Evolutionary conservation across 2,113 vertebrate genomes (phyloP).

Genomic region (Hemiprocne comata): DNA sequence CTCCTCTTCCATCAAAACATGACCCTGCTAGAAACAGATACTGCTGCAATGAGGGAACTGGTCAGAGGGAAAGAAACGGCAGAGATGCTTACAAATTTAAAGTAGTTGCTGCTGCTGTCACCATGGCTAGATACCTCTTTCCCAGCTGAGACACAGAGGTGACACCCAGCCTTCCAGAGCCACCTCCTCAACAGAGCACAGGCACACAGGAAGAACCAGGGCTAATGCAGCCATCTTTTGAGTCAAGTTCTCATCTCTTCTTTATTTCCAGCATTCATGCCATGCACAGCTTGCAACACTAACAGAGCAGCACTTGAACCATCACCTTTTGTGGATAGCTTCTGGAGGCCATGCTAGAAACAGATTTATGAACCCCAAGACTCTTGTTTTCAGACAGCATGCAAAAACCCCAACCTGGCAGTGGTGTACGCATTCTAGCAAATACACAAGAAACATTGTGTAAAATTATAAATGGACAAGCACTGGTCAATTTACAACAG

Average conservation of each 20-base stretch:
- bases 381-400: not conserved
- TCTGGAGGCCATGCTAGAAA: not conserved
- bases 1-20: not conserved
- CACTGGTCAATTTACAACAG: not conserved
- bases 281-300: not conserved
- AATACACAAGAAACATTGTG: fast-evolving
- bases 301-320: not conserved
- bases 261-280: not conserved
- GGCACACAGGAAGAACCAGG: not conserved
- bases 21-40: not conserved
- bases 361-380: not conserved
- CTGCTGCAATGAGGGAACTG: not conserved
- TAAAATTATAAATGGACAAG: not conserved
- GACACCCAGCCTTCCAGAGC: not conserved
- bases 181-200: not conserved
- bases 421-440: not conserved
- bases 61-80: not conserved
- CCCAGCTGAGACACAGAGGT: not conserved
- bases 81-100: not conserved
- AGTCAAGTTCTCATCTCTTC: not conserved
- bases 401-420: not conserved
- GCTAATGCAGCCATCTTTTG: not conserved
- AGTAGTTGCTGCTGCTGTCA: not conserved
- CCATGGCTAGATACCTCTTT: not conserved
- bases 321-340: not conserved